These are phyloP conservation scores for Limenitis camilla DNA, from an alignment of 2,888 invertebrate genomes.

Conservation along the genomic window DNA sequence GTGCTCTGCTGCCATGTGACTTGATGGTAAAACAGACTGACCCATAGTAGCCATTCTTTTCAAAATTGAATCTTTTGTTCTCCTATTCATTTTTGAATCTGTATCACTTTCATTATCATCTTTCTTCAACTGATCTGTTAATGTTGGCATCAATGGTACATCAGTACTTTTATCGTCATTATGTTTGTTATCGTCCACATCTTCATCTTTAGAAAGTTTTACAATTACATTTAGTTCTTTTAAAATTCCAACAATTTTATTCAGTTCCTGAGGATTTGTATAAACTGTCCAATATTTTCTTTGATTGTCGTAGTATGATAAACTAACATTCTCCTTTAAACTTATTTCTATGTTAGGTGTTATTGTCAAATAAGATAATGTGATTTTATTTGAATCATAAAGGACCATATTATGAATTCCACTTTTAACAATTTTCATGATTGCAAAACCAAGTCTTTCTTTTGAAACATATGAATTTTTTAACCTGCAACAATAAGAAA, in stretches of 20 bases:
- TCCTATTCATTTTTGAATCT: slow-evolving; percentile 47
- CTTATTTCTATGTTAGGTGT: slow-evolving; percentile 41
- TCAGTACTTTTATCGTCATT: background rate
- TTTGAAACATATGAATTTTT: slow-evolving; percentile 44
- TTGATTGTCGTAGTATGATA: slow-evolving; percentile 55
- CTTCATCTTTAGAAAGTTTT: slow-evolving; percentile 30
- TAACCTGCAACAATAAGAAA: slow-evolving; percentile 37
- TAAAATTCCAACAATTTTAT: slow-evolving; percentile 40
- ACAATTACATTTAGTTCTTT: slow-evolving; percentile 37
- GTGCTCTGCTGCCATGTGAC: slow-evolving; percentile 31
- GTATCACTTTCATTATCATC: slow-evolving; percentile 51
- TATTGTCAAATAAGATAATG: slow-evolving; percentile 46
- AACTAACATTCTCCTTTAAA: slow-evolving; percentile 43
- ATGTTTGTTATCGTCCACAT: slow-evolving; percentile 7
- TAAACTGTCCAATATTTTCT: slow-evolving; percentile 57
- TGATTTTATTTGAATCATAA: slow-evolving; percentile 56
- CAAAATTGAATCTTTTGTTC: slow-evolving; percentile 55
- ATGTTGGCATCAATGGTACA: background rate
- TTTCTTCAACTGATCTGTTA: slow-evolving; percentile 17
- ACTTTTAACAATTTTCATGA: slow-evolving; percentile 45
- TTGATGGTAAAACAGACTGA: slow-evolving; percentile 55
- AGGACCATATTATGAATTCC: slow-evolving; percentile 45
- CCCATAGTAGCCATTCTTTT: slow-evolving; percentile 65
- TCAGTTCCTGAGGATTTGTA: slow-evolving; percentile 42
- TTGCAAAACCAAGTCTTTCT: slow-evolving; percentile 62